Base-by-base conservation (phyloP, 2,888 invertebrate species). In the Girardia tigrina region DNA sequence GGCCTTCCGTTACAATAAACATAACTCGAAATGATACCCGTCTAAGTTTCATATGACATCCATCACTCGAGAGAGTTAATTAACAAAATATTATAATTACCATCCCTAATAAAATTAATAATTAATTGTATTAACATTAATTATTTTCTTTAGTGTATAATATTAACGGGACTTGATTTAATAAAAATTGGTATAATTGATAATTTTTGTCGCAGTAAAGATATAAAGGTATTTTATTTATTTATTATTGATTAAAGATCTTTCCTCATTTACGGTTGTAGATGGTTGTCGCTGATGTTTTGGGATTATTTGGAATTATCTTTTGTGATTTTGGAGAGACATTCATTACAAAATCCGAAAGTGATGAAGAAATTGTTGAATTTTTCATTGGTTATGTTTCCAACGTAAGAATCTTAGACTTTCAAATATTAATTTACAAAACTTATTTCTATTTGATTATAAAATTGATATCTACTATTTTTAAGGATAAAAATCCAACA, bases 271-370 rank as follows among this genome's bases (percentile, higher is more conserved):
- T 36, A 12, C 12, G 70, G 23, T 26, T 8, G 36, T 8, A 73
- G 56, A 6, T 73, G 69, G 29, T 73, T 8, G 29, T 73, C 20
- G 27, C n/a, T 26, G 73, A 73, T 73, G 73, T 73, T 6, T 69
- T 28, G 23, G 73, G 73, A 6, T 28, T 29, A 12, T 73, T 73
- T 27, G 73, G 73, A 73, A 69, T 29, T 42, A 20, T 73, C 8
- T 73, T 73, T 23, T 73, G 73, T 69, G 73, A 73, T 29, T 73
- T 73, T 29, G 73, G 73, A 6, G 36, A 69, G 36, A 70, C 8
- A 23, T 73, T 70, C 20, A 29, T n/a, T 20, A 29, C 70, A 20
- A 28, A 29, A 70, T 20, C 27, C 70, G 20, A 8, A 26, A 73
- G 29, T 20, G 73, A 29, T 29, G 73, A 73, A 26, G 73, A 73